phyloP scores from a whole-genome alignment of 2,797 vertebrate species.

The Myotis pilosus region DNA sequence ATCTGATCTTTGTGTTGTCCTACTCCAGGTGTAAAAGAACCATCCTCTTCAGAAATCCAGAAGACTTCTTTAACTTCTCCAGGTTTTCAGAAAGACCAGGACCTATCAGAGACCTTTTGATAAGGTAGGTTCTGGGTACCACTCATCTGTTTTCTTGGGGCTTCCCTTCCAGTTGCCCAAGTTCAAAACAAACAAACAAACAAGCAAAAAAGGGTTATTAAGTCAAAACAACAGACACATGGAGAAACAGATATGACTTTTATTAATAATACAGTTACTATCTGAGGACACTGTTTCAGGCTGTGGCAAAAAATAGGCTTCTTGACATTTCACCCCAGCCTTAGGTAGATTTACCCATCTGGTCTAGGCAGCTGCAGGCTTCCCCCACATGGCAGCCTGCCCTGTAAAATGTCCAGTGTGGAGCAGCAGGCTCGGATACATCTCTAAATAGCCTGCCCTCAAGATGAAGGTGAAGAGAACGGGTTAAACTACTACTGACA shows the following conservation, averaged over 20 bases:
- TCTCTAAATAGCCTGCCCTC: neutral
- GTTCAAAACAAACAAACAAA: neutral
- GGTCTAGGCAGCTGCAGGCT: fast-evolving
- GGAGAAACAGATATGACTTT: neutral
- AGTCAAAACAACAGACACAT: neutral
- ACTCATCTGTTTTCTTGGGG: neutral
- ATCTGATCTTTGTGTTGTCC: constrained; percentile 24
- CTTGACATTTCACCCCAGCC: neutral
- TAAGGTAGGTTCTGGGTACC: constrained; percentile 65
- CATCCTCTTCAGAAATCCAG: constrained; percentile 43
- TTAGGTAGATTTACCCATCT: neutral
- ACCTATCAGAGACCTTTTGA: neutral
- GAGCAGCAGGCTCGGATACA: neutral
- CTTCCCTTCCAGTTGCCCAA: neutral
- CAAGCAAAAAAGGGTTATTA: neutral
- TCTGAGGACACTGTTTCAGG: neutral
- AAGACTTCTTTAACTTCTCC: constrained; percentile 11
- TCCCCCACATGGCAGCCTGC: neutral
- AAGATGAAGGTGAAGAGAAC: neutral
- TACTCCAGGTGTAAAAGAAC: constrained; percentile 71
- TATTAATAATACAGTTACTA: neutral
- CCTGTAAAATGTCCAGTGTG: neutral
- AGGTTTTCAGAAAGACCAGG: constrained; percentile 54
- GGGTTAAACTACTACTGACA: neutral
- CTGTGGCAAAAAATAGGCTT: neutral